Evolutionary conservation across 2,113 vertebrate genomes (phyloP).

Genomic region (Pluvianellus socialis): DNA sequence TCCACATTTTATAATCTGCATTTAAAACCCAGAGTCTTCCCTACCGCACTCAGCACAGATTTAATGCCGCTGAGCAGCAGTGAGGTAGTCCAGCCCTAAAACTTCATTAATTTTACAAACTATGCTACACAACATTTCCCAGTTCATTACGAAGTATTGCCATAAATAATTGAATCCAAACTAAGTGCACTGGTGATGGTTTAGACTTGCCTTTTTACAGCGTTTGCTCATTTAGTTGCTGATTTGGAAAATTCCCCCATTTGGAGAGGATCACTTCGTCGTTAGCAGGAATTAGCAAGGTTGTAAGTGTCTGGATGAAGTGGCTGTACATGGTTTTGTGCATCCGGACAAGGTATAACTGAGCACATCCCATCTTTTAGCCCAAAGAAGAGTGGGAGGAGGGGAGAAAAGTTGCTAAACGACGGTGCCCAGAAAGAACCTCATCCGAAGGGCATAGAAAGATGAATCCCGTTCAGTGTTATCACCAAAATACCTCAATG

Average conservation of each 20-base stretch:
- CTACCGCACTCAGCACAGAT: slow-evolving; percentile 19
- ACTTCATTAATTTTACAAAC: slow-evolving; percentile 68
- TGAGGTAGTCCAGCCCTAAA: slow-evolving; percentile 11
- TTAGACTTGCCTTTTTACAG: not conserved
- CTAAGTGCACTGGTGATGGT: slow-evolving; percentile 25
- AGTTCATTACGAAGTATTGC: slow-evolving; percentile 44
- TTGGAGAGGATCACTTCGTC: not conserved
- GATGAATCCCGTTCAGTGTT: not conserved
- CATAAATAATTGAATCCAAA: slow-evolving; percentile 65
- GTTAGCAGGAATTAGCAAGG: not conserved
- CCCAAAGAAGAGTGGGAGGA: not conserved
- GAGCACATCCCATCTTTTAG: not conserved
- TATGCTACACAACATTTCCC: slow-evolving; percentile 1
- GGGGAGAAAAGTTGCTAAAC: not conserved
- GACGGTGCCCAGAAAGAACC: not conserved
- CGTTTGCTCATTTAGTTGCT: slow-evolving; percentile 8
- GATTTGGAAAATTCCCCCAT: not conserved
- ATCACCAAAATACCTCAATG: not conserved
- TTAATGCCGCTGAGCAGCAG: slow-evolving; percentile 33
- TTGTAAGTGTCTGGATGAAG: not conserved
- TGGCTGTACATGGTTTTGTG: not conserved
- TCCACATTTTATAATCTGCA: slow-evolving; percentile 31
- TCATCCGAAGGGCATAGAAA: not conserved
- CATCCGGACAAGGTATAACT: not conserved
- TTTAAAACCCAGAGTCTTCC: slow-evolving; percentile 24